Evolutionary conservation across 2,888 invertebrate species (phyloP).

Genomic region (Heteromurus nitidus): DNA sequence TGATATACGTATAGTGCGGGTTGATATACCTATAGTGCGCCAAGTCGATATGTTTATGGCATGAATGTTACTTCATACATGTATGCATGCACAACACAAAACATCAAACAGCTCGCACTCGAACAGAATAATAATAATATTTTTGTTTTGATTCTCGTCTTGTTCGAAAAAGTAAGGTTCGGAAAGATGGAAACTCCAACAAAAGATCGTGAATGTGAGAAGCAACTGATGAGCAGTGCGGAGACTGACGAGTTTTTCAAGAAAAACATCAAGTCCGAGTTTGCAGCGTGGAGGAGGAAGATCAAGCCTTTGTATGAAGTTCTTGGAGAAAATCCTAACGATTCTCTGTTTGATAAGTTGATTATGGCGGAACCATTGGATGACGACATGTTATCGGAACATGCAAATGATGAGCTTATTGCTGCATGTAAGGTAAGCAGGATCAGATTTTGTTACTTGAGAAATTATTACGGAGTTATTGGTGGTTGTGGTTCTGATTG

Average conservation of each 20-base stretch:
- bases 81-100: no score
- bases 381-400: background rate
- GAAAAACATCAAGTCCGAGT: slow-evolving; percentile 29
- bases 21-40: no score
- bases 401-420: background rate
- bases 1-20: background rate
- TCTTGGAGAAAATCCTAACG: slow-evolving; percentile 34
- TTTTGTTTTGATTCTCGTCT: background rate
- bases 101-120: no score
- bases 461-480: no score
- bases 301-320: slow-evolving; percentile 60
- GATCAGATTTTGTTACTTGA: no score
- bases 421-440: slow-evolving; percentile 40
- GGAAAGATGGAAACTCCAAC: slow-evolving; percentile 40
- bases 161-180: background rate
- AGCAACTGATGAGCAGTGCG: slow-evolving; percentile 27
- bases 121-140: no score
- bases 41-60: no score
- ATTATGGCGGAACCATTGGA: slow-evolving; percentile 12
- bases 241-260: slow-evolving; percentile 14
- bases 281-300: slow-evolving; percentile 52
- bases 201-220: slow-evolving; percentile 50
- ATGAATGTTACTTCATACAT: no score
- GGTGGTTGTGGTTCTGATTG: no score
- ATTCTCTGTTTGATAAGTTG: background rate